Evolutionary conservation across 2,888 invertebrate species (phyloP).

Genomic region (Caenorhabditis becei): DNA sequence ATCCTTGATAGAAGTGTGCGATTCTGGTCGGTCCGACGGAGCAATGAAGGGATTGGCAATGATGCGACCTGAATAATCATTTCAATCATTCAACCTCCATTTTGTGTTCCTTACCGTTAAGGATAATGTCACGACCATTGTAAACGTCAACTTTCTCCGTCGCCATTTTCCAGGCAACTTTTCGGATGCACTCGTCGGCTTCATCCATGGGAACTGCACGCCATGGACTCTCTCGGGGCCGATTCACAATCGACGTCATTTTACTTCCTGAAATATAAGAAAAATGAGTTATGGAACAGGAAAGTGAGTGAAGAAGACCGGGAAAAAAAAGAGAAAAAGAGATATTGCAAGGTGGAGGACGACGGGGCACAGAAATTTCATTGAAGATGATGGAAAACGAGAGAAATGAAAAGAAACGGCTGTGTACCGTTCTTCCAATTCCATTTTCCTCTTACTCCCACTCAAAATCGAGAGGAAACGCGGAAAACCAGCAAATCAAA

Average conservation of each 20-base stretch:
- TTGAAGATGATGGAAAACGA: too few species aligned
- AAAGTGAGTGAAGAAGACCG: not conserved
- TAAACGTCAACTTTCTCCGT: constrained; percentile 29
- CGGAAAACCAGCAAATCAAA: too few species aligned
- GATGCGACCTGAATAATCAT: constrained; percentile 17
- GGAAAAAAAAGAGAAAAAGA: not conserved
- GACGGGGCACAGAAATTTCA: not conserved
- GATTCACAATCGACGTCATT: constrained; percentile 35
- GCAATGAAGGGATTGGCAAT: constrained; percentile 64
- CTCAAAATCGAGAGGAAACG: not conserved
- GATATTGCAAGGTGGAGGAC: too few species aligned
- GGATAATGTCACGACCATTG: not conserved
- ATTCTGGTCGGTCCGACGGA: constrained; percentile 60
- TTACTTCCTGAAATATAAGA: not conserved
- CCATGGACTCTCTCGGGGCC: constrained; percentile 41
- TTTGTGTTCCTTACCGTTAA: constrained; percentile 37
- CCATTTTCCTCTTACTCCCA: not conserved
- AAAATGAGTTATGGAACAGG: not conserved
- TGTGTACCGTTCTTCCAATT: not conserved
- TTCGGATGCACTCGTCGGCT: constrained; percentile 65
- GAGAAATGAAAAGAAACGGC: not conserved
- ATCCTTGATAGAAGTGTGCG: constrained; percentile 76
- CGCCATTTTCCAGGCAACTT: constrained; percentile 1
- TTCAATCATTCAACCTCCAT: not conserved
- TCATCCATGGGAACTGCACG: constrained; percentile 69